Evolutionary conservation across 2,888 invertebrate genomes (phyloP).

Genomic region (Tromatobia lineatoria): DNA sequence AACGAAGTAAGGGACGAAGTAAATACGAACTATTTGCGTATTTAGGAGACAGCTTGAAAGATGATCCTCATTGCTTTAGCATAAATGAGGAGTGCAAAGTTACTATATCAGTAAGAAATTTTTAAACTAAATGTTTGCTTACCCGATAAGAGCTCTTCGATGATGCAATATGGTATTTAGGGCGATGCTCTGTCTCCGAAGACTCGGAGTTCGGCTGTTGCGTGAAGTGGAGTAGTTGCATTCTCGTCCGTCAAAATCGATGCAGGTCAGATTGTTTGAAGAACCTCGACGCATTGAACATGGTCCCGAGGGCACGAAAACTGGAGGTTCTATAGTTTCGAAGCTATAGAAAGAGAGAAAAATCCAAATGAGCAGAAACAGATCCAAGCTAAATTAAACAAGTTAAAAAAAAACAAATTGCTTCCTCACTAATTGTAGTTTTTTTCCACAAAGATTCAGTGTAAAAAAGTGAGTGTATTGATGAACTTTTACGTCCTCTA

Average conservation of each 20-base stretch:
- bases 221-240: constrained; percentile 72
- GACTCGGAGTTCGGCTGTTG: constrained; percentile 75
- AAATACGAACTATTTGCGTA: too few species aligned
- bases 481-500: too few species aligned
- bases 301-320: constrained; percentile 36
- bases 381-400: neutral
- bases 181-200: constrained; percentile 80
- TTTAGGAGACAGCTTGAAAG: neutral
- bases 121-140: constrained; percentile 25
- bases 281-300: constrained; percentile 63
- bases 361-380: neutral
- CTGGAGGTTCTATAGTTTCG: constrained; percentile 54
- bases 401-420: neutral
- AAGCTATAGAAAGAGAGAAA: constrained; percentile 40
- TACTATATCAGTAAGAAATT: too few species aligned
- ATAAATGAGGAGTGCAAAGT: neutral
- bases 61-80: neutral
- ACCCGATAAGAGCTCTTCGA: constrained; percentile 80
- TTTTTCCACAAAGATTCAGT: too few species aligned
- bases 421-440: neutral
- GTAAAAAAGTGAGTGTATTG: too few species aligned
- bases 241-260: constrained; percentile 77
- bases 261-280: constrained; percentile 71
- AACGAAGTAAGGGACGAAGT: too few species aligned
- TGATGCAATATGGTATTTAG: constrained; percentile 82